Evolutionary conservation across 2,888 invertebrate genomes (phyloP).

Genomic region (Prosapia bicincta): DNA sequence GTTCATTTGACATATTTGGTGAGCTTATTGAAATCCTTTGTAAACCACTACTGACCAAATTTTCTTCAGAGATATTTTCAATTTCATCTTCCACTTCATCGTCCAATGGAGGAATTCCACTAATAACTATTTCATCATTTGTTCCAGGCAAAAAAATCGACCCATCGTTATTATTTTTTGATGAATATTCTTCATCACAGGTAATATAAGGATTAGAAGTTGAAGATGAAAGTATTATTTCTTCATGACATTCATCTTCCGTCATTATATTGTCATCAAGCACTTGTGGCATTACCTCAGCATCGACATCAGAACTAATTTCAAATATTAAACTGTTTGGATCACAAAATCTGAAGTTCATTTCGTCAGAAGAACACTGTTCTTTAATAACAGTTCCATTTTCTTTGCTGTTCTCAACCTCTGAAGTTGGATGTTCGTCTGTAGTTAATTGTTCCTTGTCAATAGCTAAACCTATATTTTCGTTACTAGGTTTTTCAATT

Average conservation of each 20-base stretch:
- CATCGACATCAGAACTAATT: conserved; percentile 14
- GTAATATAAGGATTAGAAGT: conserved; percentile 17
- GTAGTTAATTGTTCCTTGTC: neutral
- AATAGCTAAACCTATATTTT: neutral
- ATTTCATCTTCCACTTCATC: no score
- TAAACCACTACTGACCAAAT: neutral
- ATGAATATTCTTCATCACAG: neutral
- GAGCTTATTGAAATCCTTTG: neutral
- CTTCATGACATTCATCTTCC: conserved; percentile 11
- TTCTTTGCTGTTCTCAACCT: neutral
- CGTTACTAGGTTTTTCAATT: neutral
- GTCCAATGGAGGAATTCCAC: neutral
- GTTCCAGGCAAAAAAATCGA: no score
- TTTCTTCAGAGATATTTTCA: neutral
- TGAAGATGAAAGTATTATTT: conserved; percentile 3
- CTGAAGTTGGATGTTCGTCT: neutral
- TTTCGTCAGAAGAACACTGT: neutral
- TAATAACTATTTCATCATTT: neutral
- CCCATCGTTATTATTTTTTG: neutral
- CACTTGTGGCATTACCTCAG: neutral
- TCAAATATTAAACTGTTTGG: conserved; percentile 16
- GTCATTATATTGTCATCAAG: conserved; percentile 9
- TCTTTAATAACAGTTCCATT: neutral
- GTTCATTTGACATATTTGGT: neutral
- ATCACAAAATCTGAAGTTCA: neutral